A percentile compares a stretch with the other conserved stretches of the same genome.
These are phyloP conservation scores for Drosophila nannoptera DNA, from an alignment of 1,140 invertebrate species.

Conservation along the genomic window DNA sequence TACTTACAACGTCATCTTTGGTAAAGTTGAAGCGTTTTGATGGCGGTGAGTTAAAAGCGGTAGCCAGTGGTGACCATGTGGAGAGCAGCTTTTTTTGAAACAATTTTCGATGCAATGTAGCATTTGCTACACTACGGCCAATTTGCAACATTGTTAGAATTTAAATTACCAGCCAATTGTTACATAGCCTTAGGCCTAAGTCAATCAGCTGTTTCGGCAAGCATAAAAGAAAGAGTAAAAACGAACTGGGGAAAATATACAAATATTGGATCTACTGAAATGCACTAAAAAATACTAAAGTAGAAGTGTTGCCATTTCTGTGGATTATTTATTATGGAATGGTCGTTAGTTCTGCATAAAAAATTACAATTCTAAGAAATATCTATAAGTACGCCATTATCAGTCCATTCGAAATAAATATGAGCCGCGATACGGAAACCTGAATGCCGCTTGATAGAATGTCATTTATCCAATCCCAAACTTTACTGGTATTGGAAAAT, in stretches of 20 bases:
- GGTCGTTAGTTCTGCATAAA: too few species aligned
- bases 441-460: not conserved
- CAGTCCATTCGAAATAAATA: too few species aligned
- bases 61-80: conserved; percentile 72
- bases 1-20: conserved; percentile 67
- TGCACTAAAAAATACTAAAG: not conserved
- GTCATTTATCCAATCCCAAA: conserved; percentile 21
- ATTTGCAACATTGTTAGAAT: conserved; percentile 34
- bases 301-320: conserved; percentile 20
- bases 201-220: conserved; percentile 44
- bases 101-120: conserved; percentile 10
- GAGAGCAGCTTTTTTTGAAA: conserved; percentile 24
- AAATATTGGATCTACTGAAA: not conserved
- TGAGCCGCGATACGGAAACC: not conserved
- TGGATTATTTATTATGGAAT: not conserved
- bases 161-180: conserved; percentile 10
- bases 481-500: conserved; percentile 30
- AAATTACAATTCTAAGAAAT: too few species aligned
- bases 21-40: conserved; percentile 69
- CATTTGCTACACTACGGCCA: conserved; percentile 32
- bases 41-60: conserved; percentile 73
- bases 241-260: too few species aligned
- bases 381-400: too few species aligned
- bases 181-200: conserved; percentile 31
- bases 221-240: not conserved